Evolutionary conservation across 2,888 invertebrate genomes (phyloP), one percentile per base, ranked within the genome.

Genomic region (Macrosoma leucophasiata): DNA sequence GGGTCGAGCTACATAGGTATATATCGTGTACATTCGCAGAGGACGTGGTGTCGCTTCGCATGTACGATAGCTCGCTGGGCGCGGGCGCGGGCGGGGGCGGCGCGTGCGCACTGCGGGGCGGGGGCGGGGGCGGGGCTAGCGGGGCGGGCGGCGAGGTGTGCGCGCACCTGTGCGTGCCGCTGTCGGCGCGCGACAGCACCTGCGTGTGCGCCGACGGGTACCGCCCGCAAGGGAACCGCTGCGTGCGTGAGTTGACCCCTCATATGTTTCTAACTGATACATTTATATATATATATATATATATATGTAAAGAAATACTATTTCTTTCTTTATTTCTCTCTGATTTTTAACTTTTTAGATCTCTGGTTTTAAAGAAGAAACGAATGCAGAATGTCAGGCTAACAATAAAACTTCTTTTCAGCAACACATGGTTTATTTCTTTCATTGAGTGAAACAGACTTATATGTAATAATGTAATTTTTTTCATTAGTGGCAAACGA

Each of bases 121-220:
- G 37, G 35, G 55, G 26, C 20, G 33, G 38, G 19, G 31, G 22
- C 17, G 91, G 90, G 54, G 84, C 86, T 21, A 62, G 71, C 27
- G 41, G 44, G 32, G 45, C 56, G 7, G 78, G 57, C 44, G 86
- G 88, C 45, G 81, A 84, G 1, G 85, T 84, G 17, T 94, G 73
- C 82, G 66, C 49, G 87, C 88, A 28, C 78, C 61, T 62, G 30
- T 47, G 41, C 59, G 63, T 93, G 39, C 90, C 50, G 29, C 36
- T 41, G 13, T 41, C 39, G 20, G 35, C 27, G 19, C 87, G 85
- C 86, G 49, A 94, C 93, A 67, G 86, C 89, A 41, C 93, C 10
- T 96, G 95, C 63, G 87, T 86, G 52, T 96, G 95, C 73, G 91
- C 94, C 5, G 86, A 90, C 29, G 95, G 95, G 0, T 71, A 73